These are phyloP conservation scores for Watsonalla cultraria DNA, from an alignment of 2,888 invertebrate species.

Conservation along the genomic window DNA sequence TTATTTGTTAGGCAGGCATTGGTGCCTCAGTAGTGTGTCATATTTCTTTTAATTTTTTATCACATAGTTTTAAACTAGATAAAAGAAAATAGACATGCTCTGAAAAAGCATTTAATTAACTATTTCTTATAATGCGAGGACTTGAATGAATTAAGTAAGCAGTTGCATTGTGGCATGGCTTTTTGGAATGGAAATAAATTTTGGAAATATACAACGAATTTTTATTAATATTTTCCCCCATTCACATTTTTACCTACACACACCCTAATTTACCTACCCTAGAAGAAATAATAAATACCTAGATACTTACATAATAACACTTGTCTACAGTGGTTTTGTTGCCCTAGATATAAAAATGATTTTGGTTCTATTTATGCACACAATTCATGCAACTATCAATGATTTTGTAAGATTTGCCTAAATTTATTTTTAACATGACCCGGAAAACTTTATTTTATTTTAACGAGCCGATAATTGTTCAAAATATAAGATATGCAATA, in stretches of 20 bases:
- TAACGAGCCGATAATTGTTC: too few species aligned
- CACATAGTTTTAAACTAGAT: constrained; percentile 45
- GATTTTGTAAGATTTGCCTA: too few species aligned
- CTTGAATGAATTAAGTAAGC: constrained; percentile 46
- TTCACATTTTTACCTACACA: not conserved
- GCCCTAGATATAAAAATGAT: too few species aligned
- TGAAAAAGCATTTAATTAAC: constrained; percentile 62
- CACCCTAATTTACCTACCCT: too few species aligned
- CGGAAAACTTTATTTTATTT: too few species aligned
- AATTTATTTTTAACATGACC: too few species aligned
- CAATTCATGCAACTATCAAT: too few species aligned
- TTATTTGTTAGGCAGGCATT: constrained; percentile 7
- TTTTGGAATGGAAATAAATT: constrained; percentile 71
- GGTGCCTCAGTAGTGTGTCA: constrained; percentile 67
- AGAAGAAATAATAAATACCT: not conserved
- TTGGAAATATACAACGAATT: constrained; percentile 32
- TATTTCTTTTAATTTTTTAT: constrained; percentile 65
- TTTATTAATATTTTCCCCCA: constrained; percentile 18
- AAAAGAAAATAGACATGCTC: constrained; percentile 61
- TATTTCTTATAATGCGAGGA: constrained; percentile 41
- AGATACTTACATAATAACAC: not conserved
- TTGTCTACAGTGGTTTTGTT: too few species aligned
- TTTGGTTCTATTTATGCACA: too few species aligned
- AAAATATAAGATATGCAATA: too few species aligned
- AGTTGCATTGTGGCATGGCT: constrained; percentile 66